Conservation (phyloP, 2,888 invertebrate genomes). For the Autographa gamma region DNA sequence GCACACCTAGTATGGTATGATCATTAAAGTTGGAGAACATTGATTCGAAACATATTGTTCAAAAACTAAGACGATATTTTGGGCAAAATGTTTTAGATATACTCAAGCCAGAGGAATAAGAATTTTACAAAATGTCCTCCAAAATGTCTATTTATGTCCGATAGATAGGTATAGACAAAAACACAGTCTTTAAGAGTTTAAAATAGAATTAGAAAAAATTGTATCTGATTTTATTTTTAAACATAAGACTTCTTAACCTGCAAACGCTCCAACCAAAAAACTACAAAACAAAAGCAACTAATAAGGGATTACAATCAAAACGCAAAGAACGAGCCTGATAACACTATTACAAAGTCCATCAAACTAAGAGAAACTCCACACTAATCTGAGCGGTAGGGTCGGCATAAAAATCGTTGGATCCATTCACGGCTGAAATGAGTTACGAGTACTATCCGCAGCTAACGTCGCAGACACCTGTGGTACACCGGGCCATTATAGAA, state of each 20-base stretch:
- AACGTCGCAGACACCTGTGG: constrained; percentile 40
- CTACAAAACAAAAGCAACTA: background rate
- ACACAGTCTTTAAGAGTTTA: too few species aligned
- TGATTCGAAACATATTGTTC: too few species aligned
- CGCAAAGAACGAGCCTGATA: constrained; percentile 21
- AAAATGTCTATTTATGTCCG: too few species aligned
- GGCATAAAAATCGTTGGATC: constrained; percentile 71
- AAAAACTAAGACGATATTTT: too few species aligned
- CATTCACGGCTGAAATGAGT: constrained; percentile 71
- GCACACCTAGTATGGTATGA: too few species aligned
- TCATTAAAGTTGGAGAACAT: too few species aligned
- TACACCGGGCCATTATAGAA: constrained; percentile 36
- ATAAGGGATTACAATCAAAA: background rate
- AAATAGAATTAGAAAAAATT: too few species aligned
- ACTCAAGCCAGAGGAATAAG: too few species aligned
- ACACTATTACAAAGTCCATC: constrained; percentile 50
- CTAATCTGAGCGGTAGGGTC: constrained; percentile 56
- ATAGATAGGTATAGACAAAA: too few species aligned
- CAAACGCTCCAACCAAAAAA: background rate
- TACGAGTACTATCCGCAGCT: constrained; percentile 51
- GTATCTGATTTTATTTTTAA: too few species aligned
- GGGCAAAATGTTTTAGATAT: too few species aligned
- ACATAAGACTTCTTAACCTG: background rate
- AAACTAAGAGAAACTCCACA: constrained; percentile 52
- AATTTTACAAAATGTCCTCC: too few species aligned